A percentile compares a stretch with the other conserved stretches of the same genome.
Conservation (phyloP, 2,888 invertebrate genomes). For the Ophion obscuratus region DNA sequence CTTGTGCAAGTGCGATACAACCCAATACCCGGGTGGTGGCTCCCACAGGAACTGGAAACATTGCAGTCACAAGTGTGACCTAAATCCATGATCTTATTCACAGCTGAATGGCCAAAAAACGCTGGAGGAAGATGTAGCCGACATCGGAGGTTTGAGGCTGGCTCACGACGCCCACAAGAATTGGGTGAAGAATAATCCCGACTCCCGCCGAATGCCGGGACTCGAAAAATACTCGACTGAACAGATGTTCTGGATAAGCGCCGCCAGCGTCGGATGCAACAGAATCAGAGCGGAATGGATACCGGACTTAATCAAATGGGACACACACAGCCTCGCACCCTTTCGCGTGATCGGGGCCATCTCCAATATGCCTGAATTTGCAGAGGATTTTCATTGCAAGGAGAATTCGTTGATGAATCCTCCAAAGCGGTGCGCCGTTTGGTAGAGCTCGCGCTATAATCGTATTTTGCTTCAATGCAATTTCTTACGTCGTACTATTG, state of each 20-base stretch:
- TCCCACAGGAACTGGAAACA: no score
- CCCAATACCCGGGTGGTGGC: no score
- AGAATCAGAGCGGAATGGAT: no score
- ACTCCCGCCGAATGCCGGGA: background rate
- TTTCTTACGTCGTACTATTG: no score
- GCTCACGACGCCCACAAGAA: background rate
- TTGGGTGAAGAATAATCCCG: background rate
- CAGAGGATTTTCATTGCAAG: background rate
- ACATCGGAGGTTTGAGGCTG: background rate
- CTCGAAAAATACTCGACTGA: background rate
- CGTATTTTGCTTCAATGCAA: no score
- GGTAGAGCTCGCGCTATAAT: background rate
- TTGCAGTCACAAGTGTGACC: no score
- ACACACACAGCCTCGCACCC: conserved; percentile 90
- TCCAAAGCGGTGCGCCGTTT: background rate
- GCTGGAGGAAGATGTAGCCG: background rate
- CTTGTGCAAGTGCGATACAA: no score
- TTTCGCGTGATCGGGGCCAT: conserved; percentile 88
- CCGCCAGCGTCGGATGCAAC: background rate
- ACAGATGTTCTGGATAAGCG: conserved; percentile 18
- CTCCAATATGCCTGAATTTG: conserved; percentile 85
- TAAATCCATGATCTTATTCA: no score
- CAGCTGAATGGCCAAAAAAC: background rate
- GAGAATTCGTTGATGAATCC: background rate
- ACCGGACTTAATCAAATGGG: conserved; percentile 88